Percentiles rank a stretch among this genome's conserved stretches.
These are phyloP conservation scores for Anhinga rufa DNA, from an alignment of 2,113 vertebrate species.

Conservation along the genomic window DNA sequence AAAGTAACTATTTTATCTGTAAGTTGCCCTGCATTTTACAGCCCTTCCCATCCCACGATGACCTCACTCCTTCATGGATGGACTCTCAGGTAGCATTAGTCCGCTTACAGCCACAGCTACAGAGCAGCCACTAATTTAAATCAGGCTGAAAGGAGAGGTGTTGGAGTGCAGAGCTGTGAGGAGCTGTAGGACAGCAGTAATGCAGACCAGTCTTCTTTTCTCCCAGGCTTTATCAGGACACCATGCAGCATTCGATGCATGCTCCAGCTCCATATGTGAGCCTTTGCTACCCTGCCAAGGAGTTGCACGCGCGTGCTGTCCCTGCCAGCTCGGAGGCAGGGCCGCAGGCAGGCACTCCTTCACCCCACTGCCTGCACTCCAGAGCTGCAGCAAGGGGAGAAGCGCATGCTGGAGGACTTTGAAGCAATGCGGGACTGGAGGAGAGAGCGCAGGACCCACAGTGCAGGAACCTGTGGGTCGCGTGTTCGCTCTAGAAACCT, in stretches of 20 bases:
- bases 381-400: not conserved
- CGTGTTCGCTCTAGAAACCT: not conserved
- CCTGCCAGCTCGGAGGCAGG: not conserved
- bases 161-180: not conserved
- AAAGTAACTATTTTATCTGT: not conserved
- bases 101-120: not conserved
- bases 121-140: not conserved
- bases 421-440: not conserved
- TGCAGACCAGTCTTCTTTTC: not conserved
- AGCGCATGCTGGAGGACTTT: not conserved
- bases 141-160: not conserved
- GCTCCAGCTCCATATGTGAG: accelerated
- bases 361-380: not conserved
- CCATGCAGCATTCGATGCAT: not conserved
- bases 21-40: not conserved
- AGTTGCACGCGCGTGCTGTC: accelerated
- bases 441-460: not conserved
- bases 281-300: not conserved
- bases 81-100: not conserved
- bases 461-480: not conserved
- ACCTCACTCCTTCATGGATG: not conserved
- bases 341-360: not conserved
- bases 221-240: not conserved
- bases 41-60: not conserved
- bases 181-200: not conserved